phyloP scores from a whole-genome alignment of 2,113 vertebrate genomes.

The Turnix velox region DNA sequence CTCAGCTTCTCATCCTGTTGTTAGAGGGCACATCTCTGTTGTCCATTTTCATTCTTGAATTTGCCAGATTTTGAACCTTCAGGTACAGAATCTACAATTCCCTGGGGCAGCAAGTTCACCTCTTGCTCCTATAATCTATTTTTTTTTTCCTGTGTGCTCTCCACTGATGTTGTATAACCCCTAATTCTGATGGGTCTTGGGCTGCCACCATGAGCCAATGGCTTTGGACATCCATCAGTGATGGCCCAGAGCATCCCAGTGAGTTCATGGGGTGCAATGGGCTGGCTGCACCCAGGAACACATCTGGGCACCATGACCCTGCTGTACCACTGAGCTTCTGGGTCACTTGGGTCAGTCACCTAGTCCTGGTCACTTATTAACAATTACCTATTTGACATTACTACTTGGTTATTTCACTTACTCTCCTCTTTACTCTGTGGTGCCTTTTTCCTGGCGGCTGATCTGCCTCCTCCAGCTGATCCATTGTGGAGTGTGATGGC shows the following conservation, averaged over 20 bases:
- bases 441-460: neutral
- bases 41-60: neutral
- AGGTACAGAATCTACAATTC: neutral
- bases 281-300: neutral
- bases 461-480: neutral
- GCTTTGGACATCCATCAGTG: neutral
- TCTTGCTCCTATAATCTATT: fast-evolving
- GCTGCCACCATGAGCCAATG: neutral
- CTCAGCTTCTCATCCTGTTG: neutral
- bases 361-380: neutral
- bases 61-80: neutral
- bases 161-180: fast-evolving
- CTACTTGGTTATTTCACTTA: neutral
- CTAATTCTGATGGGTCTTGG: neutral
- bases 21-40: neutral
- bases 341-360: neutral
- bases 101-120: neutral
- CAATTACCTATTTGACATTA: neutral
- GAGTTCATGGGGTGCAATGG: neutral
- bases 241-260: neutral
- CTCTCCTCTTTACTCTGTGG: neutral
- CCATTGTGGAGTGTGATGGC: neutral
- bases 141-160: neutral
- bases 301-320: neutral
- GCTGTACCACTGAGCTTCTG: fast-evolving